A percentile compares a stretch with the other conserved stretches of the same genome.
phyloP scores from a whole-genome alignment of 1,140 invertebrate species.

The Oedothorax gibbosus region DNA sequence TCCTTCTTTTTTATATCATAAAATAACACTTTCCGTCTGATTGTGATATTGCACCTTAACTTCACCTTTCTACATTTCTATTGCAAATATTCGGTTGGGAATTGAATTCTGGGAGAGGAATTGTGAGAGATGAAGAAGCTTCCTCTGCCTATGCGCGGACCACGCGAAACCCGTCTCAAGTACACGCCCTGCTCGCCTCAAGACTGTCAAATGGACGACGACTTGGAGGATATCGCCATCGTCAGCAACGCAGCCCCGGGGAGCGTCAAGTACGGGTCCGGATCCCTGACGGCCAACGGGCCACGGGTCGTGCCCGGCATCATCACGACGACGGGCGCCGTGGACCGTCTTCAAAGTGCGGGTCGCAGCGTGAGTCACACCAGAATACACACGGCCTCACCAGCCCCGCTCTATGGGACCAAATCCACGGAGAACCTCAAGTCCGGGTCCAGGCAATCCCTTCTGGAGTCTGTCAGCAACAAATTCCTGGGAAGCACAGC shows the following conservation, averaged over 20 bases:
- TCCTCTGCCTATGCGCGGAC: conserved; percentile 32
- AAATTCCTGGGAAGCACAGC: conserved; percentile 71
- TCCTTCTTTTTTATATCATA: background rate
- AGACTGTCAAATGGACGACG: conserved; percentile 70
- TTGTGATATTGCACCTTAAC: conserved; percentile 19
- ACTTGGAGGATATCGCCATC: conserved; percentile 83
- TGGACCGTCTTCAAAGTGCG: conserved; percentile 17
- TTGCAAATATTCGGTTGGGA: background rate
- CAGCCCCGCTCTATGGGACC: conserved; percentile 50
- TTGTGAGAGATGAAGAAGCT: conserved; percentile 48
- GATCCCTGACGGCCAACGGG: conserved; percentile 73
- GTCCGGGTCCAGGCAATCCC: conserved; percentile 73
- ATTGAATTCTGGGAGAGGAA: background rate
- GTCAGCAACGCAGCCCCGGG: conserved; percentile 72
- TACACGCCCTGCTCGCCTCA: conserved; percentile 69
- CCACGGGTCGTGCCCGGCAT: conserved; percentile 77
- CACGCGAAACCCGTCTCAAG: conserved; percentile 67
- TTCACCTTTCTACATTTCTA: background rate
- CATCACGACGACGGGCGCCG: conserved; percentile 70
- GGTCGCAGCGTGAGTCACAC: conserved; percentile 54
- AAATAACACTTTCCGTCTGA: conserved; percentile 5
- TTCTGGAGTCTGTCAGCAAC: conserved; percentile 77
- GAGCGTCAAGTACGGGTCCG: conserved; percentile 74
- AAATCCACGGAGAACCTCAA: conserved; percentile 59
- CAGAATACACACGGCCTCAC: conserved; percentile 57